A percentile compares a stretch with the other conserved stretches of the same genome.
These are phyloP conservation scores for Polyommatus iphigenia DNA, from an alignment of 2,888 invertebrate species.

Conservation along the genomic window DNA sequence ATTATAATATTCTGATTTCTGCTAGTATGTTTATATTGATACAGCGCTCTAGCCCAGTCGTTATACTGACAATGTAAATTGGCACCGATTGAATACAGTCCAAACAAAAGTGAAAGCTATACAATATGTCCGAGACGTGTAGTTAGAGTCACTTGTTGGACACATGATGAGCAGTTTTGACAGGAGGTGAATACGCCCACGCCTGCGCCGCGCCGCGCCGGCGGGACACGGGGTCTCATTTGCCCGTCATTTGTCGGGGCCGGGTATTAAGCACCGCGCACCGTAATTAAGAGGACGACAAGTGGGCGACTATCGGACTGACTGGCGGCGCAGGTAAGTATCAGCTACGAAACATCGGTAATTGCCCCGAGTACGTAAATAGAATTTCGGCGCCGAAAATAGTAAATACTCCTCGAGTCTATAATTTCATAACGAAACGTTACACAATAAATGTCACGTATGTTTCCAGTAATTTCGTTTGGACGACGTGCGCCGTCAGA, in stretches of 20 bases:
- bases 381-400: background rate
- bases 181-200: background rate
- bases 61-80: background rate
- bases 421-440: conserved; percentile 11
- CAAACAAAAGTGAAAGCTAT: background rate
- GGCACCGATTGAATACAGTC: background rate
- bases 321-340: background rate
- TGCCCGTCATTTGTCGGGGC: conserved; percentile 1
- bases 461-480: background rate
- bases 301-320: conserved; percentile 4
- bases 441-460: conserved; percentile 15
- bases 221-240: background rate
- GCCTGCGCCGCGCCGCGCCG: conserved; percentile 17
- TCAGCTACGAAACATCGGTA: background rate
- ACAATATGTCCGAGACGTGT: background rate
- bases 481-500: background rate
- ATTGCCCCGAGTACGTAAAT: background rate
- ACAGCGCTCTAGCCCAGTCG: background rate
- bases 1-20: too few relatives aligned
- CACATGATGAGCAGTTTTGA: background rate
- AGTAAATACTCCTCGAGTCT: background rate
- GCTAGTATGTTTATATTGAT: background rate
- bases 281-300: conserved; percentile 3
- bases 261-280: background rate
- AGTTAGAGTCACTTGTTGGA: background rate